phyloP scores from a whole-genome alignment of 2,797 vertebrate species.

The Lates japonicus region DNA sequence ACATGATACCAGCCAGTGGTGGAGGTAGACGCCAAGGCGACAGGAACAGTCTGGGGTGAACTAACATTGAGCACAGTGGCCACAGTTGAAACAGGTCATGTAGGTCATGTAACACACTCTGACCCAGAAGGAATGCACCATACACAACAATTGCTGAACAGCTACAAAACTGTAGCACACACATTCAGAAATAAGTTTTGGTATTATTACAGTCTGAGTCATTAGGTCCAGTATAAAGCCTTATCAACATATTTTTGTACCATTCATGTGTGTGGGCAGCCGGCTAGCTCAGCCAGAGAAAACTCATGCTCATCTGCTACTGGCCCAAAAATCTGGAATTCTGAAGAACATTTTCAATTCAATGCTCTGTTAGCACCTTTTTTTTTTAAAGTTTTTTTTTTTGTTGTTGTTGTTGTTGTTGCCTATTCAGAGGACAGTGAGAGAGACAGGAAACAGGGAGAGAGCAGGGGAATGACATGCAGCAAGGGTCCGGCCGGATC shows the following conservation, averaged over 20 bases:
- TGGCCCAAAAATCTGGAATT: not conserved
- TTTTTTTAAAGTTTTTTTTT: too few relatives aligned
- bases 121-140: constrained; percentile 9
- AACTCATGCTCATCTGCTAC: not conserved
- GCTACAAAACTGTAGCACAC: too few relatives aligned
- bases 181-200: not conserved
- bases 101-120: not conserved
- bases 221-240: not conserved
- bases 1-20: constrained; percentile 3
- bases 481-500: too few relatives aligned
- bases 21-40: not conserved
- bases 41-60: not conserved
- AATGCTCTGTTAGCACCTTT: not conserved
- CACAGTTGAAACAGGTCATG: not conserved
- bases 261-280: too few relatives aligned
- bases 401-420: too few relatives aligned
- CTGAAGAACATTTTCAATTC: not conserved
- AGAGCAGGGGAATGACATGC: too few relatives aligned
- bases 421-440: too few relatives aligned
- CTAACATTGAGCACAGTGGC: not conserved
- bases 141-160: not conserved
- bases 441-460: too few relatives aligned
- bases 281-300: not conserved
- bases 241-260: not conserved
- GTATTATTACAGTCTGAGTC: not conserved